phyloP scores from a whole-genome alignment of 2,113 vertebrate genomes.

The Seriola dumerili region DNA sequence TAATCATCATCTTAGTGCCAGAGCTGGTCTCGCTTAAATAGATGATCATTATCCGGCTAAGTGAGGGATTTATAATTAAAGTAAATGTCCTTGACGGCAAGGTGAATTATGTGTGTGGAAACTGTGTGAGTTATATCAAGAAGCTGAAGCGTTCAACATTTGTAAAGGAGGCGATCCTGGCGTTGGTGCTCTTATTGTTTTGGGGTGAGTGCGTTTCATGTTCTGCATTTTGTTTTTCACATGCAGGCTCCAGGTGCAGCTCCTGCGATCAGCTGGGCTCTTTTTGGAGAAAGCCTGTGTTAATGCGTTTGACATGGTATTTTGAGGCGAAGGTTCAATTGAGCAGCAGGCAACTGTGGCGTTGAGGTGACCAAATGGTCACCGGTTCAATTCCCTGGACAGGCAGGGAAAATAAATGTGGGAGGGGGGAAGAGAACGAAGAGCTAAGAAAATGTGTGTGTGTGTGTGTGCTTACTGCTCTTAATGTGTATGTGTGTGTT shows the following conservation, averaged over 20 bases:
- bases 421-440: too few relatives aligned
- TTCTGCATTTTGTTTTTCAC: neutral
- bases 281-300: neutral
- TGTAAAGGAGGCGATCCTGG: constrained; percentile 19
- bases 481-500: too few relatives aligned
- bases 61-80: constrained; percentile 67
- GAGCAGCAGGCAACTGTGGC: too few relatives aligned
- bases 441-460: too few relatives aligned
- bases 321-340: neutral
- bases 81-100: constrained; percentile 58
- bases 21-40: constrained; percentile 54
- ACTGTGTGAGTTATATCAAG: constrained; percentile 24
- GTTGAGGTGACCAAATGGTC: too few relatives aligned
- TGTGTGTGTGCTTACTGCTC: too few relatives aligned
- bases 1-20: constrained; percentile 21
- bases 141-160: constrained; percentile 23
- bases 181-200: neutral
- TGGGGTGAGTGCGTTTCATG: neutral
- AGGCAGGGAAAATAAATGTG: too few relatives aligned
- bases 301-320: neutral
- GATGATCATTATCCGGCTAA: constrained; percentile 64
- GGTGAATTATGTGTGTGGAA: constrained; percentile 50
- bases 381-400: too few relatives aligned
- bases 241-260: neutral
- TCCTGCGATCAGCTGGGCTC: constrained; percentile 10